A percentile compares a stretch with the other conserved stretches of the same genome.
These are phyloP conservation scores for Pitta sordida DNA, from an alignment of 2,113 vertebrate species.

Conservation along the genomic window DNA sequence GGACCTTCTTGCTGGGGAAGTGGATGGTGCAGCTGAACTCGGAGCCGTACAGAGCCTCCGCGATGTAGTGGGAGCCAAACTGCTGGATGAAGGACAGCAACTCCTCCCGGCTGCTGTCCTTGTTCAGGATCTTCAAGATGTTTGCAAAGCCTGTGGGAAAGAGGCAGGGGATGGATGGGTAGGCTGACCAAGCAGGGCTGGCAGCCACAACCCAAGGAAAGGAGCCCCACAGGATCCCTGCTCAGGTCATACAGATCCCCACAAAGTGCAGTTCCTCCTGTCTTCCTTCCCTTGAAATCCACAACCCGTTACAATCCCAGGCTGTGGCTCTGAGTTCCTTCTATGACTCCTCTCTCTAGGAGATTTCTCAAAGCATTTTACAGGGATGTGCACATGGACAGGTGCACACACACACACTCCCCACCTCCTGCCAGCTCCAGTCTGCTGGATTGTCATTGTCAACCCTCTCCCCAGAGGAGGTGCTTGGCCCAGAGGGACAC, in stretches of 20 bases:
- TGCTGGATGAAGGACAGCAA: slow-evolving; percentile 89
- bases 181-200: neutral
- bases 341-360: neutral
- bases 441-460: neutral
- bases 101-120: slow-evolving; percentile 91
- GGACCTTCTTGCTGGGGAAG: slow-evolving; percentile 97
- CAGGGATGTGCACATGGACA: neutral
- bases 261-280: neutral
- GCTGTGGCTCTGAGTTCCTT: neutral
- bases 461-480: neutral
- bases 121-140: slow-evolving; percentile 89
- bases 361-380: neutral
- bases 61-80: slow-evolving; percentile 92
- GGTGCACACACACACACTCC: accelerated
- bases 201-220: neutral
- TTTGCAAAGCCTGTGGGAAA: slow-evolving; percentile 85
- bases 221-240: neutral
- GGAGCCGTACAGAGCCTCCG: slow-evolving; percentile 92
- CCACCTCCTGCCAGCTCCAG: neutral
- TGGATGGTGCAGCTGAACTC: slow-evolving; percentile 95
- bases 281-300: neutral
- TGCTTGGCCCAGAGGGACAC: neutral
- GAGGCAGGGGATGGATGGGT: neutral
- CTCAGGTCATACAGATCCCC: neutral
- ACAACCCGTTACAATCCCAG: neutral